phyloP scores from a whole-genome alignment of 2,113 vertebrate species.

The Menidia beryllina region DNA sequence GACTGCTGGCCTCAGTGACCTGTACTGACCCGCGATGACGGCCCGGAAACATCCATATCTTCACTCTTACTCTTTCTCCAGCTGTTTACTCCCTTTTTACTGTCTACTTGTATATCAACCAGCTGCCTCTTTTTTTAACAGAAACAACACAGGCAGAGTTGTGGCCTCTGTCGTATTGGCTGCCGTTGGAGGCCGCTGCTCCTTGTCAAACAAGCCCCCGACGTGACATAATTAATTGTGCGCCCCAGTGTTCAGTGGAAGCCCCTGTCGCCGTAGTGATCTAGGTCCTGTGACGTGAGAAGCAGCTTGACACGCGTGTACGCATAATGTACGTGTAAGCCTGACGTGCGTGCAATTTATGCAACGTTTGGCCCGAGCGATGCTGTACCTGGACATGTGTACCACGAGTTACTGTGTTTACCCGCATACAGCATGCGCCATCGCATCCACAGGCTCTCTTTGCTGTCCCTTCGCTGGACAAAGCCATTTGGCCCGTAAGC shows the following conservation, averaged over 20 bases:
- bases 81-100: constrained; percentile 38
- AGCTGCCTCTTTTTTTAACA: constrained; percentile 28
- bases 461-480: constrained; percentile 20
- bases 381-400: not conserved
- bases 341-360: not conserved
- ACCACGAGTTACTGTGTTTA: not conserved
- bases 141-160: not conserved
- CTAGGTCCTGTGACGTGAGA: constrained; percentile 12
- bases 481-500: constrained; percentile 53
- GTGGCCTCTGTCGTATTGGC: constrained; percentile 6
- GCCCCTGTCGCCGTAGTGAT: not conserved
- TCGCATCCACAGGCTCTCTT: constrained; percentile 14
- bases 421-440: constrained; percentile 4
- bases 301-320: constrained; percentile 10
- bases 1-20: constrained; percentile 96
- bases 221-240: constrained; percentile 5
- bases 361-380: not conserved
- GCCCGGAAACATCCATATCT: constrained; percentile 44
- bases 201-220: constrained; percentile 9
- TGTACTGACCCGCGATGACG: constrained; percentile 87
- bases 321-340: not conserved
- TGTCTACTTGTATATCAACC: constrained; percentile 30
- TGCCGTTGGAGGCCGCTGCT: constrained; percentile 16
- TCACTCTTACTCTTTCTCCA: constrained; percentile 19
- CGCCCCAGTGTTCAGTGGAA: not conserved